phyloP scores from a whole-genome alignment of 2,797 vertebrate species.

The Oreochromis mossambicus region DNA sequence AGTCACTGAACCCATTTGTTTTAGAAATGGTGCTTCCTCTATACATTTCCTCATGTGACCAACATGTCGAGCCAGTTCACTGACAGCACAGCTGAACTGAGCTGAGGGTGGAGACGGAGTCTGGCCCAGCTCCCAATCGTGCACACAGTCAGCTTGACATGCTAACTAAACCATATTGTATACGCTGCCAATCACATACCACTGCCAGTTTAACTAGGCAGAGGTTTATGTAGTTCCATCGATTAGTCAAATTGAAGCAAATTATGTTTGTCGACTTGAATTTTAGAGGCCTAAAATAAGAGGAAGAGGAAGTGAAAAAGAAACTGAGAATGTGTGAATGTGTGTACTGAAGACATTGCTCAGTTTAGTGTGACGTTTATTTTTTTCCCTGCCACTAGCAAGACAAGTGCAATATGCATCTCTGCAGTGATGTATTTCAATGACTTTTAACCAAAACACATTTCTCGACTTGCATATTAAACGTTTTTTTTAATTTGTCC shows the following conservation, averaged over 20 bases:
- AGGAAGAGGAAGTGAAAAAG: conserved; percentile 46
- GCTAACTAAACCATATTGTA: not conserved
- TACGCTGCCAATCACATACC: not conserved
- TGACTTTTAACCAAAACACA: not conserved
- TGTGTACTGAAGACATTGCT: not conserved
- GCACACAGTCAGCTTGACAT: not conserved
- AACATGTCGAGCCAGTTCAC: not conserved
- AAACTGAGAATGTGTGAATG: not conserved
- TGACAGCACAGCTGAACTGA: not conserved
- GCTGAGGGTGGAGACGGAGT: not conserved
- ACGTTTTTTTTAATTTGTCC: not conserved
- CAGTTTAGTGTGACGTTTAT: not conserved
- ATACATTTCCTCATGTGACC: not conserved
- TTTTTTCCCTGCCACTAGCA: not conserved
- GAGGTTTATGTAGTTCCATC: not conserved
- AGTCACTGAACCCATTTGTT: not conserved
- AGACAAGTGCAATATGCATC: not conserved
- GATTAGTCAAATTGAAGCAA: not conserved
- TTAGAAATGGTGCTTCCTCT: not conserved
- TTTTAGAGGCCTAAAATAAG: not conserved
- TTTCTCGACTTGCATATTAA: not conserved
- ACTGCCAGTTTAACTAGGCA: not conserved
- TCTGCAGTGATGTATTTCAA: not conserved
- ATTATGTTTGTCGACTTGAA: not conserved
- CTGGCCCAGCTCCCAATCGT: not conserved